phyloP scores from a whole-genome alignment of 2,113 vertebrate species.

The Callorhinus ursinus region DNA sequence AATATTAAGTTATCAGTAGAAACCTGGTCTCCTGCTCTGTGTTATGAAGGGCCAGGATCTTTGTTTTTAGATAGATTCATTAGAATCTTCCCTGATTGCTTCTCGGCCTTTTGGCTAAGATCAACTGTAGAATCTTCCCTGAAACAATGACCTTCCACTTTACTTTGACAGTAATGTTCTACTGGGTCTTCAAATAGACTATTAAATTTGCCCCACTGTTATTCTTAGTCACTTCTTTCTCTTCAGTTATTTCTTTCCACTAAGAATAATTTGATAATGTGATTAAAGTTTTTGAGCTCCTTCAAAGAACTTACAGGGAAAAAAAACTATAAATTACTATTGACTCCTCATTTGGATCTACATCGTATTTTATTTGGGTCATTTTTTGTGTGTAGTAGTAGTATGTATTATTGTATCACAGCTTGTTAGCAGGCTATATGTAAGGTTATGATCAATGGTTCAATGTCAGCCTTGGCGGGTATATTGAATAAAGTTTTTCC shows the following conservation, averaged over 20 bases:
- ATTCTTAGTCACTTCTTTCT: slow-evolving; percentile 16
- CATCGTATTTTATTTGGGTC: neutral
- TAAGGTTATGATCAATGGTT: slow-evolving; percentile 36
- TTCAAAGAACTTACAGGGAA: neutral
- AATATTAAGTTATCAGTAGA: neutral
- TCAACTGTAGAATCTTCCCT: neutral
- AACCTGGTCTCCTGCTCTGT: neutral
- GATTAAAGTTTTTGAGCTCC: slow-evolving; percentile 19
- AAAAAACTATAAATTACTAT: slow-evolving; percentile 57
- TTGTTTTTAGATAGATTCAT: neutral
- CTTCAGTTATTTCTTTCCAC: neutral
- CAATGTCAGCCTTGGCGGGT: slow-evolving; percentile 49
- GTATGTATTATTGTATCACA: slow-evolving; percentile 29
- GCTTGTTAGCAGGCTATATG: slow-evolving; percentile 10
- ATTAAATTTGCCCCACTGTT: neutral
- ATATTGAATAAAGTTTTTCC: slow-evolving; percentile 60
- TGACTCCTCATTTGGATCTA: slow-evolving; percentile 52
- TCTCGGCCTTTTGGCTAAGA: no score
- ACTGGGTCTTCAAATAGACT: neutral
- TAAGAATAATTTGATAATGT: slow-evolving; percentile 32
- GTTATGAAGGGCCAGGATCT: neutral
- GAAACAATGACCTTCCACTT: neutral
- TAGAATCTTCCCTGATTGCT: neutral
- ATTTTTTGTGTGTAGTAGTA: slow-evolving; percentile 38
- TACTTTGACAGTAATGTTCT: neutral